Evolutionary conservation across 2,113 vertebrate species (phyloP).

Genomic region (Strigops habroptila): DNA sequence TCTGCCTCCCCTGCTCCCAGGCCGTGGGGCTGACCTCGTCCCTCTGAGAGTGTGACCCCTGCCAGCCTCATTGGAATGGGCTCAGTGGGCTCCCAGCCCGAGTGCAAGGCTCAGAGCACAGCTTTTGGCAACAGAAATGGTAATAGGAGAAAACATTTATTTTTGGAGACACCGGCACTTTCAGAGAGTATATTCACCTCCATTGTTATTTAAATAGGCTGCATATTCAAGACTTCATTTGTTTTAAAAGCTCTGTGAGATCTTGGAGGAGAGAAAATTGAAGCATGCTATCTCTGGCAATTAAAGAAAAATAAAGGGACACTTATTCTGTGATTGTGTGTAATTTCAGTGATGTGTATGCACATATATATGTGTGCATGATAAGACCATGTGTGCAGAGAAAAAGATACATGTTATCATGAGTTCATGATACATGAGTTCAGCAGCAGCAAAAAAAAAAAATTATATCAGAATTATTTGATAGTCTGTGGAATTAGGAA

Average conservation of each 20-base stretch:
- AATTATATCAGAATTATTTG: not conserved
- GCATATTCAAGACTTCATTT: not conserved
- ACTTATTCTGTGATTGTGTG: not conserved
- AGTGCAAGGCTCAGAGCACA: not conserved
- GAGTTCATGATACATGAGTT: too few species aligned
- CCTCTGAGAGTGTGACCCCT: not conserved
- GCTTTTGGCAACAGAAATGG: not conserved
- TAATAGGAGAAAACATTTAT: not conserved
- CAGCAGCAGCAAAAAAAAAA: not conserved
- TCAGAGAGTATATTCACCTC: not conserved
- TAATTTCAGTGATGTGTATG: not conserved
- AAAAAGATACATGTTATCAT: not conserved
- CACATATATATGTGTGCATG: fast-evolving
- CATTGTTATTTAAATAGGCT: conserved; percentile 45
- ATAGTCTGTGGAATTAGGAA: not conserved
- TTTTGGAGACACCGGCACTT: not conserved
- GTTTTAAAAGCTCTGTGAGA: not conserved
- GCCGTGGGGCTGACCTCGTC: not conserved
- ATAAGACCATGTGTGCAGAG: not conserved
- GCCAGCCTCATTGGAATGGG: conserved; percentile 4
- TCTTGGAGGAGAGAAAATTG: not conserved
- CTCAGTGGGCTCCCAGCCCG: not conserved
- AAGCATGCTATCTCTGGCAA: not conserved
- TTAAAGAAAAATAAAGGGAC: not conserved
- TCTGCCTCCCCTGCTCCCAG: not conserved